Base-by-base conservation (phyloP, 92 coral and sea anemone species). In the Pocillopora meandrina region DNA sequence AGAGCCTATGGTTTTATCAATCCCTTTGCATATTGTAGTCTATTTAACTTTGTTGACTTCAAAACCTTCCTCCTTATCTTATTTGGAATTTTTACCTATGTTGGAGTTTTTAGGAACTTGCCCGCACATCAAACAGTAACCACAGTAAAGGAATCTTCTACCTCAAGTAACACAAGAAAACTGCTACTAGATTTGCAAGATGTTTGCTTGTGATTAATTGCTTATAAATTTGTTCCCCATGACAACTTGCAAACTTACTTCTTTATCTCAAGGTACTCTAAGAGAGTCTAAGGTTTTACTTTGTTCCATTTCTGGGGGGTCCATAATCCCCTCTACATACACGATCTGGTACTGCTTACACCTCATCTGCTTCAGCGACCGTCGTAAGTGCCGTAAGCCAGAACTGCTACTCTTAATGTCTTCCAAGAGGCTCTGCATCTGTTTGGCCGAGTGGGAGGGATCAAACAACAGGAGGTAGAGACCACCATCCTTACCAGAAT, bases 341-440 rank as follows among this genome's bases (percentile, higher is more conserved):
- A 96, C 99, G 20, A 96, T 89, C 86, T 96, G 99, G 72, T 96
- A 96, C 80, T 96, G 98, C 78, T 96, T 94, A 65, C 98, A 94
- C 20, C 95, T 74, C 95, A 96, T 92, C 68, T 96, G 99, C 75
- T 96, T 96, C 26, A 88, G 83, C 5, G 99, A 90, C 12, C 95
- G 95, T 14, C 99, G 90, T 13, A 96, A 84, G 71, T 94, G 91
- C 66, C 94, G 78, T 66, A 94, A 80, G 35, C 93, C 95, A 1
- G 94, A 87, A 42, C 92, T 89, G 74, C 94, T 92, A 49, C 88
- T 69, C 74, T 89, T 93, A 75, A 93, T 92, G 67, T 92, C 93
- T 34, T 90, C 91, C 31, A 87, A 76, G 70, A 96, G 80, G 15
- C 87, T 79, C 59, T 96, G 98, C 99, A 96, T 96, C 85, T 94